A percentile compares a stretch with the other conserved stretches of the same genome.
Conservation (phyloP, 2,888 invertebrate genomes). For the Calameuta filiformis region DNA sequence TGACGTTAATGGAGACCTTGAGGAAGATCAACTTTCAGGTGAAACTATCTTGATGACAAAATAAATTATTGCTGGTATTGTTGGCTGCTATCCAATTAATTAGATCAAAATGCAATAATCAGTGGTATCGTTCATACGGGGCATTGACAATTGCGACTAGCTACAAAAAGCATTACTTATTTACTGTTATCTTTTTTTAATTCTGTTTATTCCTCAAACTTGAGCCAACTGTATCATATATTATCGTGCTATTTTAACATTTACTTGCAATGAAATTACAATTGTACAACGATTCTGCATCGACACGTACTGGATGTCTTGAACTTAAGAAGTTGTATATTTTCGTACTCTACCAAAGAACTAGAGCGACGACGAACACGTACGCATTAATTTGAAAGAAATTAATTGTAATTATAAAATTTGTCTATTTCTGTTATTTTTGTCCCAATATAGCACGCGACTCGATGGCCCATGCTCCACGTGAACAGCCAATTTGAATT, state of each 20-base stretch:
- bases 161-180: background rate
- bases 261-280: background rate
- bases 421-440: background rate
- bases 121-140: constrained; percentile 19
- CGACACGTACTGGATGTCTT: background rate
- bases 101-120: constrained; percentile 4
- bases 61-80: constrained; percentile 27
- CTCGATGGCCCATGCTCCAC: constrained; percentile 9
- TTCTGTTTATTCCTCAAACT: background rate
- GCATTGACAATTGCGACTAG: background rate
- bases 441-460: background rate
- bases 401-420: background rate
- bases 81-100: constrained; percentile 27
- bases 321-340: constrained; percentile 15
- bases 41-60: constrained; percentile 20
- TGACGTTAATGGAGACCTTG: background rate
- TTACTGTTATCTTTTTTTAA: background rate
- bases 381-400: constrained; percentile 3
- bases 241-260: background rate
- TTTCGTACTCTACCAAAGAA: constrained; percentile 19
- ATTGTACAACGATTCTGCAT: background rate
- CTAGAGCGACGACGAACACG: constrained; percentile 1
- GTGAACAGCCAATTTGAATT: constrained; percentile 35
- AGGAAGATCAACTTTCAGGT: constrained; percentile 1
- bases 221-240: background rate